These are phyloP conservation scores for Ifrita kowaldi DNA, from an alignment of 2,113 vertebrate genomes.

Conservation along the genomic window DNA sequence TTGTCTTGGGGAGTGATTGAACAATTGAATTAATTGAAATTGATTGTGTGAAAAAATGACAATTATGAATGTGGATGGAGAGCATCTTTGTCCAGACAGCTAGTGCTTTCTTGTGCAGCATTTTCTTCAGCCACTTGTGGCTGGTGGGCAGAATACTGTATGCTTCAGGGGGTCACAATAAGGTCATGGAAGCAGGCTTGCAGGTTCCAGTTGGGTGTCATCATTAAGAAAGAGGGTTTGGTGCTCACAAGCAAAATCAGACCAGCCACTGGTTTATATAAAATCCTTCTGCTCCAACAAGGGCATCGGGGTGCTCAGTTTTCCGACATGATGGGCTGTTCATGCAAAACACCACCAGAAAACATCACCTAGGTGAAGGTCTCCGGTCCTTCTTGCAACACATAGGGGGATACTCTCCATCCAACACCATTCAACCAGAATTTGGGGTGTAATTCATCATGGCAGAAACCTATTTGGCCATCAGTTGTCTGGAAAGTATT, in stretches of 20 bases:
- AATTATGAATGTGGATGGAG: neutral
- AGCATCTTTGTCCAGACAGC: neutral
- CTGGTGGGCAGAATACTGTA: neutral
- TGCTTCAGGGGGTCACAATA: neutral
- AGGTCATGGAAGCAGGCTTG: neutral
- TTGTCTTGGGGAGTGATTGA: neutral
- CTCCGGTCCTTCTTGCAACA: neutral
- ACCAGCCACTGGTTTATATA: neutral
- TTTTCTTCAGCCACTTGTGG: neutral
- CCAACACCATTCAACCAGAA: neutral
- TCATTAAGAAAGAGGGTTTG: neutral
- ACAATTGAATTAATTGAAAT: constrained; percentile 23
- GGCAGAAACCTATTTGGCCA: neutral
- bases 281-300: neutral
- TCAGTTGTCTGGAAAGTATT: neutral
- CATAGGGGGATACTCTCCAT: rapidly evolving
- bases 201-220: neutral
- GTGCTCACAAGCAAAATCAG: neutral
- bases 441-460: neutral
- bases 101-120: neutral
- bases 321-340: neutral
- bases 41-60: neutral
- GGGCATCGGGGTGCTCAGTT: neutral
- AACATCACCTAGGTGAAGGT: neutral
- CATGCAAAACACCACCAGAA: neutral